phyloP scores from a whole-genome alignment of 2,797 vertebrate genomes.

The Halcyon smyrnensis region DNA sequence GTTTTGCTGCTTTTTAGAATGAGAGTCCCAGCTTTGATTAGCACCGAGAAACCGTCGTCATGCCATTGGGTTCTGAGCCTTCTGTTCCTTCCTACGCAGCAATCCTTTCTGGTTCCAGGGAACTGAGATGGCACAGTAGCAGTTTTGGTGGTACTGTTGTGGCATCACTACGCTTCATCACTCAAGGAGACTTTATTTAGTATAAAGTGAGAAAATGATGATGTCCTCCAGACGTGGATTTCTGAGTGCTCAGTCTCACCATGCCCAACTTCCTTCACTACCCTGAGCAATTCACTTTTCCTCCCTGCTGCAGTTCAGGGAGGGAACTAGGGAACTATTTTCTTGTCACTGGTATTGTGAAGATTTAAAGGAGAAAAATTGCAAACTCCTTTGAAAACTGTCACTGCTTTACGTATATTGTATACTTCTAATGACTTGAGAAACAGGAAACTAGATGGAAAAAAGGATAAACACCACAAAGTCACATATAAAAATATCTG shows the following conservation, averaged over 20 bases:
- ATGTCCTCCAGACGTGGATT: neutral
- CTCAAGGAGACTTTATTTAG: neutral
- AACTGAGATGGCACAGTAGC: no score
- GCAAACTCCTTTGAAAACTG: neutral
- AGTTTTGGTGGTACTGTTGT: neutral
- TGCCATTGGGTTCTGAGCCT: neutral
- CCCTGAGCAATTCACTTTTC: neutral
- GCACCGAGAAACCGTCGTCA: neutral
- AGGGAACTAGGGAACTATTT: neutral
- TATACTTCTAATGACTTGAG: neutral
- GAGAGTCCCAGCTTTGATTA: neutral
- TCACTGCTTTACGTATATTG: neutral
- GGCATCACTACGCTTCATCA: fast-evolving
- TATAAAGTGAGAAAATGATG: neutral
- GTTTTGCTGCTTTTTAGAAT: neutral
- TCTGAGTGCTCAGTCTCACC: neutral
- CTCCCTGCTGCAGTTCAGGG: neutral
- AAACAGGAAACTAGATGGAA: neutral
- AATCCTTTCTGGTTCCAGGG: neutral
- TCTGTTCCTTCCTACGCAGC: neutral
- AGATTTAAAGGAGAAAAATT: neutral
- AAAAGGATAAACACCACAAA: neutral
- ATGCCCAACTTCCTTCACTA: neutral
- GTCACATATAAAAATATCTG: neutral
- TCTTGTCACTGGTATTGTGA: neutral